Evolutionary conservation across 2,888 invertebrate genomes (phyloP), one percentile per base, ranked within the genome.

Genomic region (Magallana nippona): DNA sequence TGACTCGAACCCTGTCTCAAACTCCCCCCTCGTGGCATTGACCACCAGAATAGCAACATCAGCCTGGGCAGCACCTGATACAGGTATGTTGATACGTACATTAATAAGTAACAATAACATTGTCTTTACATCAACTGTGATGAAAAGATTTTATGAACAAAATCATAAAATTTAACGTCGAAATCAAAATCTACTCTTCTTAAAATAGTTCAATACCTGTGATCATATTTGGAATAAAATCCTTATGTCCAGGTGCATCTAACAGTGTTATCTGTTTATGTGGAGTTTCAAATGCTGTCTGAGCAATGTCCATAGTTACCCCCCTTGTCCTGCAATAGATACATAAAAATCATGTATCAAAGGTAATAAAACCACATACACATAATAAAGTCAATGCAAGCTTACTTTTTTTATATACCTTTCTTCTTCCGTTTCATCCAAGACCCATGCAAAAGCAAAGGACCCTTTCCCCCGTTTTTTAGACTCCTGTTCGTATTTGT

Each of bases 151-250:
- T 27, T 44, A 44, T 44, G 44, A 44, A 44, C 3, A 8, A 0
- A 44, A 3, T 44, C 44, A 44, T 44, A 8, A 5, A 44, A 44
- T 44, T 44, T 8, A 44, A 44, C 8, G 44, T 32, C 44, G 8
- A 44, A 44, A 8, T 44, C 44, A 44, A 44, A 44, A 8, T 44
- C 44, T 44, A 44, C 44, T 8, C 5, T 44, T 44, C 0, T 8
- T 8, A 44, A 5, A 57, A n/a, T n/a, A 13, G 55, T 13, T 44
- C 11, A 60, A 60, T 86, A 95, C 95, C 95, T 17, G 97, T 97
- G 89, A 99, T 99, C 99, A 99, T 99, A 92, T 99, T 99, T 1
- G 99, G 99, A 93, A 99, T 99, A 93, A 99, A 99, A 94, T 99
- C 99, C 94, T 98, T 98, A 94, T 99, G 99, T 0, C 99, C 99